Conservation (phyloP, 1,140 invertebrate species). For the Brachionus rubens region DNA sequence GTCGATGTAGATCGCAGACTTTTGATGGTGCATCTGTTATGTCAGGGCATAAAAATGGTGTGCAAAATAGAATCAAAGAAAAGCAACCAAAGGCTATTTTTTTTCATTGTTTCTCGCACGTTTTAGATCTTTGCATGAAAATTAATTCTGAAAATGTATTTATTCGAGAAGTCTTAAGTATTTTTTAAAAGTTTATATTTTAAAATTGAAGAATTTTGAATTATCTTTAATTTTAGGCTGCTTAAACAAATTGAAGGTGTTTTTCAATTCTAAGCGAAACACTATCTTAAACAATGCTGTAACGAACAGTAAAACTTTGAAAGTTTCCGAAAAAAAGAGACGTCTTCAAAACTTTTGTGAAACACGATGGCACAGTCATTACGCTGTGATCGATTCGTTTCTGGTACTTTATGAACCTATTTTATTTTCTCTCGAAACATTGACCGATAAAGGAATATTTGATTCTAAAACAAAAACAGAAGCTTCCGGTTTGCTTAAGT, state of each 20-base stretch:
- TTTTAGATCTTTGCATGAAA: too few relatives aligned
- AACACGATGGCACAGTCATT: too few relatives aligned
- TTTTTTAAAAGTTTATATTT: too few relatives aligned
- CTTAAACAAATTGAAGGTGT: not conserved
- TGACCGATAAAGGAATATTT: not conserved
- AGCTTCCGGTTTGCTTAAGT: not conserved
- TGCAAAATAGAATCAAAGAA: not conserved
- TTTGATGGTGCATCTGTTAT: slow-evolving; percentile 8
- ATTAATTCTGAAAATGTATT: not conserved
- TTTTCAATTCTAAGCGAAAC: not conserved
- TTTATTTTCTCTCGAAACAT: too few relatives aligned
- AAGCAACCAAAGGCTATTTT: too few relatives aligned
- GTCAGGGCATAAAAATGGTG: slow-evolving; percentile 11
- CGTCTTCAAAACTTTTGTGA: too few relatives aligned
- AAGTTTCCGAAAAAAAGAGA: too few relatives aligned
- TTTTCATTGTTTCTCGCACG: too few relatives aligned
- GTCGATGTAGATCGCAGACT: not conserved
- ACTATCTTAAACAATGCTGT: not conserved
- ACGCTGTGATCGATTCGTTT: too few relatives aligned
- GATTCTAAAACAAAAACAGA: not conserved
- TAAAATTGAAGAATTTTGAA: too few relatives aligned
- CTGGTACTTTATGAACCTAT: too few relatives aligned
- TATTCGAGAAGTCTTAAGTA: not conserved
- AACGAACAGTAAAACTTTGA: not conserved
- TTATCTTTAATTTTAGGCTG: not conserved